Percentiles rank a stretch among this genome's conserved stretches.
Conservation (phyloP, 2,888 invertebrate genomes). For the Platypus cylindrus region DNA sequence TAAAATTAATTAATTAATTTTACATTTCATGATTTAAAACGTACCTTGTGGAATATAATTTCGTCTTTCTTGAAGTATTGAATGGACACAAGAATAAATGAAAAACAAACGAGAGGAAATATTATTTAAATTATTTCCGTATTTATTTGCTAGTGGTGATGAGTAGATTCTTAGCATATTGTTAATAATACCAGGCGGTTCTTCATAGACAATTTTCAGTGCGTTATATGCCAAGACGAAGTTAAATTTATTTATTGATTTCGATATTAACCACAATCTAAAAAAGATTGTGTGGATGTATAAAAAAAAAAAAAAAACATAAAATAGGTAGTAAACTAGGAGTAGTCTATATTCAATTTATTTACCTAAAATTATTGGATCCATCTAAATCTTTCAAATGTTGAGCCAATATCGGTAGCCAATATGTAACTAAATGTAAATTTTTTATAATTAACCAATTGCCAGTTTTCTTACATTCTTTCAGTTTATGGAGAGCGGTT, state of each 20-base stretch:
- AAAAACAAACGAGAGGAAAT: conserved; percentile 45
- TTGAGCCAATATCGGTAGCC: conserved; percentile 57
- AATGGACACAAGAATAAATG: conserved; percentile 77
- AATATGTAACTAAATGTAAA: conserved; percentile 60
- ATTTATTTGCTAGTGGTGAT: conserved; percentile 45
- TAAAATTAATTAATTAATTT: not conserved
- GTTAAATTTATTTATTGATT: conserved; percentile 65
- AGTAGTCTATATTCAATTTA: not conserved
- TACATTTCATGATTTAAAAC: not conserved
- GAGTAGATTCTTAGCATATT: conserved; percentile 65
- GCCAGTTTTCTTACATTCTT: conserved; percentile 47
- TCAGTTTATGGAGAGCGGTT: conserved; percentile 45
- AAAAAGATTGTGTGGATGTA: conserved; percentile 6
- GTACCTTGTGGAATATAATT: conserved; percentile 77
- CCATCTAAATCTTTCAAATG: conserved; percentile 41
- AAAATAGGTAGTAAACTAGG: conserved; percentile 15
- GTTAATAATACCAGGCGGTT: conserved; percentile 75
- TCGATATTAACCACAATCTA: conserved; percentile 75
- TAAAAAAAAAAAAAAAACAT: conserved; percentile 21
- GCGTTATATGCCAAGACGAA: conserved; percentile 63
- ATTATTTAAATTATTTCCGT: conserved; percentile 26
- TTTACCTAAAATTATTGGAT: conserved; percentile 41
- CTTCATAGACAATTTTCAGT: conserved; percentile 68
- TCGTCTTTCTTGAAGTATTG: conserved; percentile 80
- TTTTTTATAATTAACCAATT: conserved; percentile 73